phyloP scores from a whole-genome alignment of 1,140 invertebrate species.

The Pectinophora gossypiella region DNA sequence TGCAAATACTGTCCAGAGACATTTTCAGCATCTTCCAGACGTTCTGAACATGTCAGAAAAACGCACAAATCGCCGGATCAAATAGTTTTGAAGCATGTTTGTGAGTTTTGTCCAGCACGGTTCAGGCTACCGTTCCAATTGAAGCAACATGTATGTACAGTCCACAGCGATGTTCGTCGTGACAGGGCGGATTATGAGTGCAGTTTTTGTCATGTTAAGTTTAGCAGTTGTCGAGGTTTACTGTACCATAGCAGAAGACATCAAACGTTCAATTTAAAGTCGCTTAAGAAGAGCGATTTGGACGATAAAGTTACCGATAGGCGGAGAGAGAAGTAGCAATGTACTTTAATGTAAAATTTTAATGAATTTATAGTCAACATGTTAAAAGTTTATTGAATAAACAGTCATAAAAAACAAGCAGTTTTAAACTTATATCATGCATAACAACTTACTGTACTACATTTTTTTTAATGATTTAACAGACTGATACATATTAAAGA shows the following conservation, averaged over 20 bases:
- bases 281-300: too few relatives aligned
- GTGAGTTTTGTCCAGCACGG: conserved; percentile 41
- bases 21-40: conserved; percentile 48
- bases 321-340: too few relatives aligned
- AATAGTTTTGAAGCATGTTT: conserved; percentile 37
- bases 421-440: too few relatives aligned
- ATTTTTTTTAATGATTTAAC: too few relatives aligned
- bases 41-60: conserved; percentile 52
- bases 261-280: conserved; percentile 14
- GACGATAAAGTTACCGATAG: too few relatives aligned
- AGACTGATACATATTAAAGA: too few relatives aligned
- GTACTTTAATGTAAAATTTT: too few relatives aligned
- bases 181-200: conserved; percentile 30
- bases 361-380: too few relatives aligned
- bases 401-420: too few relatives aligned
- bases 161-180: conserved; percentile 23
- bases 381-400: too few relatives aligned
- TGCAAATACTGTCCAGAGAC: conserved; percentile 48
- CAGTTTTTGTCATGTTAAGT: conserved; percentile 36
- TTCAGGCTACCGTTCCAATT: conserved; percentile 43
- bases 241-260: conserved; percentile 44
- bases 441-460: too few relatives aligned
- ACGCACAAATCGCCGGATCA: conserved; percentile 26
- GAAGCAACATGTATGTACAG: conserved; percentile 36
- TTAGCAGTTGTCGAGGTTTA: conserved; percentile 38